phyloP scores from a whole-genome alignment of 64 coral and sea anemone genomes.

The Orbicella faveolata region DNA sequence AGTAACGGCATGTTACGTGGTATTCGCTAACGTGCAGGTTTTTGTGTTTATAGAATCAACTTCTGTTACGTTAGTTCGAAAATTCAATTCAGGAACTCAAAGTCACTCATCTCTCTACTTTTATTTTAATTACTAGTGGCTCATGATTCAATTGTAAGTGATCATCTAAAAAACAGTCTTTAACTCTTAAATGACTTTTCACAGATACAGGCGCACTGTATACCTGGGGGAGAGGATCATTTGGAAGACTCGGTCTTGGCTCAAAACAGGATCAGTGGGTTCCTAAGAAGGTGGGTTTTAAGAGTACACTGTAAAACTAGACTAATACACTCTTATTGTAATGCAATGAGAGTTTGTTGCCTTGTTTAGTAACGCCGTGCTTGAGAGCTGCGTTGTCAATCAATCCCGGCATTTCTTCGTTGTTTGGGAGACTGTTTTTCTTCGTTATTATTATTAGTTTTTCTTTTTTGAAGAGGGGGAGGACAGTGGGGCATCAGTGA shows the following conservation, averaged over 20 bases:
- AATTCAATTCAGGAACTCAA: too few species aligned
- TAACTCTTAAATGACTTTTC: background rate
- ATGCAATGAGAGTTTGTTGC: background rate
- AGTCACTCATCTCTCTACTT: background rate
- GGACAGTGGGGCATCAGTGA: too few species aligned
- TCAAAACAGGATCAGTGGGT: conserved; percentile 56
- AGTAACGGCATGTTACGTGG: background rate
- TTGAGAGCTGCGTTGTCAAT: background rate
- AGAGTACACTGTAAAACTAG: too few species aligned
- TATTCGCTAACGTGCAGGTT: background rate
- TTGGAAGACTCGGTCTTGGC: conserved; percentile 75
- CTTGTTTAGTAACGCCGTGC: background rate
- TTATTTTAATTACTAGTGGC: background rate
- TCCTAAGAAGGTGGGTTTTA: conserved; percentile 52
- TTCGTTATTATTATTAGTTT: too few species aligned
- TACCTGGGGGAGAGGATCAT: conserved; percentile 83
- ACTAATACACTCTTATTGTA: too few species aligned
- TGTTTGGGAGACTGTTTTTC: too few species aligned
- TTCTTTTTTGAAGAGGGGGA: too few species aligned
- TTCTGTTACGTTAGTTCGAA: too few species aligned
- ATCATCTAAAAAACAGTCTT: too few species aligned
- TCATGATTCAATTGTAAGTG: too few species aligned
- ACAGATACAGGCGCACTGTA: conserved; percentile 63
- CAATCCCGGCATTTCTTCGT: background rate
- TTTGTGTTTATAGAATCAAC: background rate